Evolutionary conservation across 2,888 invertebrate species (phyloP).

Genomic region (Acanthosoma haemorrhoidale): DNA sequence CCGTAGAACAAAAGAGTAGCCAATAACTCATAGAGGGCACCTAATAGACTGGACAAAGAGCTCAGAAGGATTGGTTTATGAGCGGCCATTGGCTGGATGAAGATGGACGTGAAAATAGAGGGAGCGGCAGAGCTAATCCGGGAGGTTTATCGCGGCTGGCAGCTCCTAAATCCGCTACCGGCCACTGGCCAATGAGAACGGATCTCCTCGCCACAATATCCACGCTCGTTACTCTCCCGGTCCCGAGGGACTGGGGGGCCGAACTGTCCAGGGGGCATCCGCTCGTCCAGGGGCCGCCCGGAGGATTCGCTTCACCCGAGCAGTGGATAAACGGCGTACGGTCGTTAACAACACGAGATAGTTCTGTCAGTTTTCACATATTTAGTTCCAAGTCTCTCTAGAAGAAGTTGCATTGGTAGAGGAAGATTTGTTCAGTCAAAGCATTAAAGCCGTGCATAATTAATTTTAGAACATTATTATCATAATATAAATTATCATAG

Average conservation of each 20-base stretch:
- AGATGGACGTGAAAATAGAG: slow-evolving; percentile 4
- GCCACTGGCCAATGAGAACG: slow-evolving; percentile 4
- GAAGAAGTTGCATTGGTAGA: no score
- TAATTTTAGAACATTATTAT: no score
- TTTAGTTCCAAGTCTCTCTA: no score
- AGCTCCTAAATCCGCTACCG: neutral
- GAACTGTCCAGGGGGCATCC: neutral
- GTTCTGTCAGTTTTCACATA: no score
- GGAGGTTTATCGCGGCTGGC: neutral
- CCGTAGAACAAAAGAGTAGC: neutral
- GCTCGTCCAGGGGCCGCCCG: neutral
- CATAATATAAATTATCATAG: no score
- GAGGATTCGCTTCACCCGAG: no score
- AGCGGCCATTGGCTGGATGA: slow-evolving; percentile 2
- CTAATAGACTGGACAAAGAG: neutral
- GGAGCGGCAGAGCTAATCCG: no score
- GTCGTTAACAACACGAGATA: no score
- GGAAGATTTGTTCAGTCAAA: no score
- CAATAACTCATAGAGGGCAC: neutral
- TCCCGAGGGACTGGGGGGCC: no score
- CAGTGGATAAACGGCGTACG: no score
- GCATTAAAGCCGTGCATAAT: no score
- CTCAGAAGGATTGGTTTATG: slow-evolving; percentile 3
- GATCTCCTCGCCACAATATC: slow-evolving; percentile 12
- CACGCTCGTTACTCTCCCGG: neutral